Conservation (phyloP, 1,140 invertebrate species). For the Euura lappo region DNA sequence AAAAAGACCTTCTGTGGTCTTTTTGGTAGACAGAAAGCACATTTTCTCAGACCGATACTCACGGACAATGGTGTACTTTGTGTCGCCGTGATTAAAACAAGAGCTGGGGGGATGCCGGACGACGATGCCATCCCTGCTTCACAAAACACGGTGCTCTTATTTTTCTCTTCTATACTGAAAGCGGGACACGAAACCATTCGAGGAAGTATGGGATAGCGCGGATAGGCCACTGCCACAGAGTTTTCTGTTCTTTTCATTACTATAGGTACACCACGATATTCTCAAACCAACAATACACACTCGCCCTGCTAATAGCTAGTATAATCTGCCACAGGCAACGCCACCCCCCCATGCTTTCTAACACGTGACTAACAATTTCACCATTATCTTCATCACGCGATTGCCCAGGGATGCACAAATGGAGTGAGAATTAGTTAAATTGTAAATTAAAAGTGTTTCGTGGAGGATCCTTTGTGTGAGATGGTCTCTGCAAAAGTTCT, state of each 20-base stretch:
- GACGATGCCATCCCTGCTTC: conserved; percentile 28
- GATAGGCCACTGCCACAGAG: conserved; percentile 28
- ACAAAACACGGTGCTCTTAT: conserved; percentile 6
- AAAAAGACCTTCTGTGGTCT: neutral
- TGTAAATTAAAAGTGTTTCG: no score
- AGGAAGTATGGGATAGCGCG: conserved; percentile 22
- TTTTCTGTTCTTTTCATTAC: conserved; percentile 50
- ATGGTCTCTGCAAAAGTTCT: no score
- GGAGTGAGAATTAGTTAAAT: no score
- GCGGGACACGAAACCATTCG: conserved; percentile 14
- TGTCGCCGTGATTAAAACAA: conserved; percentile 57
- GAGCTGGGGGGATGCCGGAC: conserved; percentile 37
- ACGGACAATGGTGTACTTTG: conserved; percentile 57
- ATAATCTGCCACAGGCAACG: neutral
- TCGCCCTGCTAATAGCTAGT: neutral
- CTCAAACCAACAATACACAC: conserved; percentile 37
- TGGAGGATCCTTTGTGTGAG: no score
- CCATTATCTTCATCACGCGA: neutral
- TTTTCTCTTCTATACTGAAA: neutral
- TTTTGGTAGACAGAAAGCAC: conserved; percentile 20
- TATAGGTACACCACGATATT: conserved; percentile 14
- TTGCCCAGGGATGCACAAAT: neutral
- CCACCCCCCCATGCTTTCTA: neutral
- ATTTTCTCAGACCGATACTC: conserved; percentile 51
- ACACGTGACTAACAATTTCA: conserved; percentile 1